Evolutionary conservation across 2,797 vertebrate species (phyloP), one percentile per base, ranked within the genome.

Genomic region (Moxostoma hubbsi): DNA sequence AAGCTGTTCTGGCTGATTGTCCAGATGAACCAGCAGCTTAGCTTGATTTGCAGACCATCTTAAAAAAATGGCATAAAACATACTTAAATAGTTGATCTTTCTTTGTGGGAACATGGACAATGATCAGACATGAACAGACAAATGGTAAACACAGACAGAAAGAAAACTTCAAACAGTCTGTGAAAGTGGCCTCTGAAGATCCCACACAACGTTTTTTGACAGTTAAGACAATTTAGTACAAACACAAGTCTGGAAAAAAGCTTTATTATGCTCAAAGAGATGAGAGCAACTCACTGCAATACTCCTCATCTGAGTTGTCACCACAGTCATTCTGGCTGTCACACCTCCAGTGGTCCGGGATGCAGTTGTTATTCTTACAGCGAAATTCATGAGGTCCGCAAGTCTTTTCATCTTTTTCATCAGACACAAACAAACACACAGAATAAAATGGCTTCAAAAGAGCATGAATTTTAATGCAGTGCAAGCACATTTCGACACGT

Each of bases 321-420:
- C 96, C 97, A 43, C 98, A 99, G 83, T 99, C 98, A 5, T 98
- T 99, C 89, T 99, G 97, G 85, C 97, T 96, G 91, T 99, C 98
- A 89, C 98, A 99, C 77, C 95, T 93, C 98, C 97, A 99, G 72
- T 99, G 97, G 88, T 98, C 98, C 7, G 97, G 97, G 91, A 99
- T 99, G 90, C 98, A 99, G 94, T 98, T 98, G 94, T 96, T 98
- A 93, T 99, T 99, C 93, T 97, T 95, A 78, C 98, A 99, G 85
- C 95, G 97, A 89, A 98, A 99, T 89, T 99, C 96, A 86, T 99
- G 97, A 90, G 97, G 96, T 69, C 97, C 98, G 79, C 98, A 99
- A 8, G 98, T 98, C 94, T 99, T 99, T 94, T 98, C 98, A 94
- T 99, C 98, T 99, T 90, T 85, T 92, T 83, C 93, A 94, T 86